Evolutionary conservation across 2,888 invertebrate species (phyloP), one percentile per base, ranked within the genome.

Genomic region (Steinernema carpocapsae): DNA sequence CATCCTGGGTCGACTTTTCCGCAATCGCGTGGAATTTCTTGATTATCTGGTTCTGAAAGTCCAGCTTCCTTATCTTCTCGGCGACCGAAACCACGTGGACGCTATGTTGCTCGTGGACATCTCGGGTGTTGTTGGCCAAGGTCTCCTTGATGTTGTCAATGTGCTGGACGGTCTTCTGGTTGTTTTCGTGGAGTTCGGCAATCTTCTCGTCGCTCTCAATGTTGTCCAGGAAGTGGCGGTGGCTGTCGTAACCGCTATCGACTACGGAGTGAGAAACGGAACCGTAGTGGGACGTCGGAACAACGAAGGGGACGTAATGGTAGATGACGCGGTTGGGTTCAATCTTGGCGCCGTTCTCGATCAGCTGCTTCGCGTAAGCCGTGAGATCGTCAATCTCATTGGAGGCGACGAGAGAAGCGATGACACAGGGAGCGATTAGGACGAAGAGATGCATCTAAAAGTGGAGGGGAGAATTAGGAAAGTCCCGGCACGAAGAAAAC

Each of bases 161-260:
- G 19, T 56, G 6, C 24, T 24, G 56, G 14, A 14, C 14, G 19
- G 26, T 6, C 14, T 24, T 4, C 26, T 56, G 19, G 56, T 56
- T 17, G 22, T 56, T 22, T 22, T 56, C 22, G 6, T 17, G 19
- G 4, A 56, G 26, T 6, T 56, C 14, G 22, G 14, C 56, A 22
- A 56, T 56, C 14, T 56, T 19, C 56, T 12, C 4, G 26, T 56
- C 56, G 56, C 24, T 17, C 22, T 1, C 24, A 22, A 56, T 3
- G 24, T 24, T 19, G 24, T 56, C 56, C 24, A 56, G 26, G 26
- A 19, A 56, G 56, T 56, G 56, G 56, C 56, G 56, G 14, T 19
- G 26, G 56, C 56, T 56, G 14, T 26, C 26, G 56, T 56, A 56
- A 6, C 37, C 37, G 10, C 10, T 37, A 10, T 37, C 37, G 37